These are phyloP conservation scores for Watsonalla cultraria DNA, from an alignment of 2,888 invertebrate genomes.

Conservation along the genomic window DNA sequence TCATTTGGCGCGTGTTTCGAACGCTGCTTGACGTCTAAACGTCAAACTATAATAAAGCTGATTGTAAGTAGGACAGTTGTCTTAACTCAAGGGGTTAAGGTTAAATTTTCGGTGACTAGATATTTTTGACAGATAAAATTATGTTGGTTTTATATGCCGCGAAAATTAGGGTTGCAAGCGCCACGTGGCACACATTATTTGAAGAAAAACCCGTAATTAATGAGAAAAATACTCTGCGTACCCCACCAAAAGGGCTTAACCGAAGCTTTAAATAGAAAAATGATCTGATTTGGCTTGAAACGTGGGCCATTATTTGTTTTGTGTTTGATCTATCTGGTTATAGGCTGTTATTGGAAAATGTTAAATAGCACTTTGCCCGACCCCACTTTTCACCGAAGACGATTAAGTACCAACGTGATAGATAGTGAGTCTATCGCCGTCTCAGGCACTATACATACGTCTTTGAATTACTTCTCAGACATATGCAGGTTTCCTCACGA, in stretches of 20 bases:
- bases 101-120: not conserved
- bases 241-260: constrained; percentile 4
- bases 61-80: not conserved
- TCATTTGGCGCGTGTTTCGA: constrained; percentile 40
- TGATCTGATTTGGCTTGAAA: not conserved
- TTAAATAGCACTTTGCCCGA: too few species aligned
- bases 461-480: too few species aligned
- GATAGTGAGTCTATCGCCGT: too few species aligned
- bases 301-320: too few species aligned
- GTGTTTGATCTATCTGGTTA: too few species aligned
- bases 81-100: not conserved
- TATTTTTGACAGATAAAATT: not conserved
- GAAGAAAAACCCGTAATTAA: constrained; percentile 44
- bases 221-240: constrained; percentile 30
- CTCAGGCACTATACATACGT: too few species aligned
- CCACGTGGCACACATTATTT: constrained; percentile 53
- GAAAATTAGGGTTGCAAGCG: constrained; percentile 41
- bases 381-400: too few species aligned
- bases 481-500: too few species aligned
- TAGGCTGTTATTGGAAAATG: too few species aligned
- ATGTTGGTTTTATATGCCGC: constrained; percentile 24
- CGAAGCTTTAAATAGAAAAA: not conserved
- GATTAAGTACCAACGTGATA: too few species aligned
- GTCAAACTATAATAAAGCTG: not conserved
- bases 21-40: constrained; percentile 27